A percentile compares a stretch with the other conserved stretches of the same genome.
phyloP scores from a whole-genome alignment of 2,797 vertebrate species.

The Schizopygopsis pylzovi region DNA sequence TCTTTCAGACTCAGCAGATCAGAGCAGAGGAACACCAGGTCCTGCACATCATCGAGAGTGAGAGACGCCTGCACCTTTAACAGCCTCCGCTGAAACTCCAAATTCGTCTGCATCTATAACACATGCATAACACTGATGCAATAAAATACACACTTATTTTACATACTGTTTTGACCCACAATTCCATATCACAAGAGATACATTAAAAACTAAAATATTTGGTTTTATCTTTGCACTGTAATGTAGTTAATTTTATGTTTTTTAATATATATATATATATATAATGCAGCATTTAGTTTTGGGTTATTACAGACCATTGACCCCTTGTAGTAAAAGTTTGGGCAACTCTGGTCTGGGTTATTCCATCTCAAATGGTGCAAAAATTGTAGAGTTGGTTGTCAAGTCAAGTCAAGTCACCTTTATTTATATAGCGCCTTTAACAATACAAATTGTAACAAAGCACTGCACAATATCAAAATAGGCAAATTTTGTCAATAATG shows the following conservation, averaged over 20 bases:
- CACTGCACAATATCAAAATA: too few relatives aligned
- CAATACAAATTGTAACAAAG: too few relatives aligned
- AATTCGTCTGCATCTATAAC: background rate
- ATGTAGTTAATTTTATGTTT: background rate
- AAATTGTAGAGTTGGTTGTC: background rate
- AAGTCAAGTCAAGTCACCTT: too few relatives aligned
- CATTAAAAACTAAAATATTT: background rate
- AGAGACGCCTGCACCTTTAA: constrained; percentile 60
- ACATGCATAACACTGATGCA: background rate
- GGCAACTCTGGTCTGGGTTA: background rate
- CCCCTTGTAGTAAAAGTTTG: background rate
- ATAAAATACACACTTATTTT: background rate
- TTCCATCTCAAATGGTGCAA: background rate
- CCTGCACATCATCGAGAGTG: constrained; percentile 55
- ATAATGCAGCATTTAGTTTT: background rate
- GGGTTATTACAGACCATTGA: background rate
- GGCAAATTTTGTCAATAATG: too few relatives aligned
- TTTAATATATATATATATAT: background rate
- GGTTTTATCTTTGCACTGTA: too few relatives aligned
- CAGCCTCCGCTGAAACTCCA: constrained; percentile 68
- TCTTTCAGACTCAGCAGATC: constrained; percentile 65
- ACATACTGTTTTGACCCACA: background rate
- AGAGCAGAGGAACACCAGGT: constrained; percentile 74
- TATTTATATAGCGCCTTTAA: too few relatives aligned
- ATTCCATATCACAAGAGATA: background rate